Conservation (phyloP, 2,797 vertebrate genomes). For the Rhinatrema bivittatum region DNA sequence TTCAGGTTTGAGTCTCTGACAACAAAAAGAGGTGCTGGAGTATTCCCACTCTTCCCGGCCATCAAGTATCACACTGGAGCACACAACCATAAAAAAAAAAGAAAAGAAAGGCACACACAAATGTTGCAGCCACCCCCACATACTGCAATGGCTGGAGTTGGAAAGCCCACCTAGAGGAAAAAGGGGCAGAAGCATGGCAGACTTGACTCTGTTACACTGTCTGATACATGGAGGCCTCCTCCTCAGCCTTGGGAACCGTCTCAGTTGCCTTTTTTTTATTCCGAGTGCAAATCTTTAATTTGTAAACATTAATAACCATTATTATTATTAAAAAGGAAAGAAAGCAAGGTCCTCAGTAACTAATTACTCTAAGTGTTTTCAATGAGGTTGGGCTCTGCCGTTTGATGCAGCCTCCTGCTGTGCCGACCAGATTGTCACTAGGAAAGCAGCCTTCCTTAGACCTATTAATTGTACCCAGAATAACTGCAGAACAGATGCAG, state of each 20-base stretch:
- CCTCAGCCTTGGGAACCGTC: not conserved
- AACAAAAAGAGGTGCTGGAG: too few species aligned
- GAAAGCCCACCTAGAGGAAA: fast-evolving
- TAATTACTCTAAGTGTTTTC: constrained; percentile 63
- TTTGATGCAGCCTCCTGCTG: constrained; percentile 53
- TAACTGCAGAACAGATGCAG: constrained; percentile 57
- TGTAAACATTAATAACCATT: constrained; percentile 63
- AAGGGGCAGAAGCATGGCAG: not conserved
- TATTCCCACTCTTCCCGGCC: too few species aligned
- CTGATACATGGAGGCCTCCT: not conserved
- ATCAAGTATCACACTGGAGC: too few species aligned
- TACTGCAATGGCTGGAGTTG: too few species aligned
- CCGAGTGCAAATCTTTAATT: constrained; percentile 39
- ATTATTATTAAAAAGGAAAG: constrained; percentile 56
- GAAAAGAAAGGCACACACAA: too few species aligned
- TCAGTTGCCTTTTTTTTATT: constrained; percentile 20
- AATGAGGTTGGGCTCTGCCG: constrained; percentile 52
- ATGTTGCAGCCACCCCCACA: too few species aligned
- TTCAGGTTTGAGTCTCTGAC: too few species aligned
- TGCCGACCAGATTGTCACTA: constrained; percentile 55
- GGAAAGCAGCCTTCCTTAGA: constrained; percentile 51
- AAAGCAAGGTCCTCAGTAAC: constrained; percentile 52
- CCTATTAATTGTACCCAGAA: constrained; percentile 57
- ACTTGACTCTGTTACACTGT: fast-evolving
- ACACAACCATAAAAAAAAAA: too few species aligned